Evolutionary conservation across 2,113 vertebrate species (phyloP).

Genomic region (Argyrosomus japonicus): DNA sequence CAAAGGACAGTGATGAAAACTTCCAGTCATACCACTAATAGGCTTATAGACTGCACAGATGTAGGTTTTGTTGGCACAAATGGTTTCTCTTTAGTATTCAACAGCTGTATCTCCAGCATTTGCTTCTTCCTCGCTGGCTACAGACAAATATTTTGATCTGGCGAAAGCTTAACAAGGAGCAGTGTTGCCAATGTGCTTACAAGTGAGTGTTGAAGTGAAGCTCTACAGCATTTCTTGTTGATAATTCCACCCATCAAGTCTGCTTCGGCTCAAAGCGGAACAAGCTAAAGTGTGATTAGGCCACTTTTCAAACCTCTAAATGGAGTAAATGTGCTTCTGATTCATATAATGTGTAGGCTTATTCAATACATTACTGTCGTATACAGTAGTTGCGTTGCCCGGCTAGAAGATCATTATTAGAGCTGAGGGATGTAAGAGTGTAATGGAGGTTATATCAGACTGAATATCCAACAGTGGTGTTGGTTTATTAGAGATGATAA

Average conservation of each 20-base stretch:
- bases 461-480: neutral
- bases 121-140: conserved; percentile 25
- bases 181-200: conserved; percentile 51
- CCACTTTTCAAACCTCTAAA: conserved; percentile 31
- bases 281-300: conserved; percentile 18
- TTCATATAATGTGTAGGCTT: neutral
- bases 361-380: neutral
- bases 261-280: conserved; percentile 36
- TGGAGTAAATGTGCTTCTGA: conserved; percentile 8
- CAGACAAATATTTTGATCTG: conserved; percentile 53
- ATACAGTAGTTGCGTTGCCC: neutral
- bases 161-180: conserved; percentile 60
- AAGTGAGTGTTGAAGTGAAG: conserved; percentile 54
- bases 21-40: conserved; percentile 56
- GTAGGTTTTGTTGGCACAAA: conserved; percentile 58
- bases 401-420: neutral
- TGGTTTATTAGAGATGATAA: neutral
- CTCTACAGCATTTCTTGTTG: conserved; percentile 25
- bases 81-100: conserved; percentile 63
- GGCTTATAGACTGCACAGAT: conserved; percentile 64
- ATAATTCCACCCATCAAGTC: conserved; percentile 55
- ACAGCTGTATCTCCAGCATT: conserved; percentile 43
- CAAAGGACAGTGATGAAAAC: conserved; percentile 69
- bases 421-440: neutral
- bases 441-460: too few species aligned